Evolutionary conservation across 2,113 vertebrate species (phyloP).

Genomic region (Aviceda subcristata): DNA sequence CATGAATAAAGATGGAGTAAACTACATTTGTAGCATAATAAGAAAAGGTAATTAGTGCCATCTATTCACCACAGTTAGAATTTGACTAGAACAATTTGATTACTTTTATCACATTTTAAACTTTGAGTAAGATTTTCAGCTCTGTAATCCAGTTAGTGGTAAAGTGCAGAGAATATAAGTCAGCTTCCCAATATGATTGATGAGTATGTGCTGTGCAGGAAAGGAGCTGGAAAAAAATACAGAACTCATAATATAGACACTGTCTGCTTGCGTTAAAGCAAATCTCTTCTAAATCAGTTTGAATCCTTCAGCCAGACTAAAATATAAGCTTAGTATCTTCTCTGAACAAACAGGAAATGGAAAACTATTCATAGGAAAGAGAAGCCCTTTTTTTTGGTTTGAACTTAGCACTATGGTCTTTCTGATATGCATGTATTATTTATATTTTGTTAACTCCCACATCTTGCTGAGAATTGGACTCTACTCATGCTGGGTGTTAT

Average conservation of each 20-base stretch:
- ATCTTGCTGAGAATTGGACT: not conserved
- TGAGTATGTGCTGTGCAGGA: constrained; percentile 78
- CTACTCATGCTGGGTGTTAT: not conserved
- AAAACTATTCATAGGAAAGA: not conserved
- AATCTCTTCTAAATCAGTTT: constrained; percentile 69
- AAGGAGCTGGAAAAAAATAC: constrained; percentile 64
- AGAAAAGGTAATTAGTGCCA: constrained; percentile 97
- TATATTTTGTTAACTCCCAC: not conserved
- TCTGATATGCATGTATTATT: constrained; percentile 22
- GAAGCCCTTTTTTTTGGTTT: not conserved
- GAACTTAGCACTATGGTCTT: not conserved
- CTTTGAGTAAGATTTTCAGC: constrained; percentile 90
- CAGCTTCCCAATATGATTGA: constrained; percentile 89
- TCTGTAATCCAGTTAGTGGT: constrained; percentile 89
- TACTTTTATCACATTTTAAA: constrained; percentile 97
- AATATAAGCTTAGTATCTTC: constrained; percentile 10
- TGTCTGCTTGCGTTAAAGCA: constrained; percentile 79
- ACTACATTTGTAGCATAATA: constrained; percentile 89
- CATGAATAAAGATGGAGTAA: constrained; percentile 91
- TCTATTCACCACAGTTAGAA: constrained; percentile 93
- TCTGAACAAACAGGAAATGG: constrained; percentile 21
- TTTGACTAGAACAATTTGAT: constrained; percentile 90
- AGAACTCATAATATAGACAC: constrained; percentile 79
- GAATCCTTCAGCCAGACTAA: constrained; percentile 36
- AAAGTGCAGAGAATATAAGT: constrained; percentile 83